Evolutionary conservation across 2,113 vertebrate genomes (phyloP), one percentile per base, ranked within the genome.

Genomic region (Ophthalmolycus amberensis): DNA sequence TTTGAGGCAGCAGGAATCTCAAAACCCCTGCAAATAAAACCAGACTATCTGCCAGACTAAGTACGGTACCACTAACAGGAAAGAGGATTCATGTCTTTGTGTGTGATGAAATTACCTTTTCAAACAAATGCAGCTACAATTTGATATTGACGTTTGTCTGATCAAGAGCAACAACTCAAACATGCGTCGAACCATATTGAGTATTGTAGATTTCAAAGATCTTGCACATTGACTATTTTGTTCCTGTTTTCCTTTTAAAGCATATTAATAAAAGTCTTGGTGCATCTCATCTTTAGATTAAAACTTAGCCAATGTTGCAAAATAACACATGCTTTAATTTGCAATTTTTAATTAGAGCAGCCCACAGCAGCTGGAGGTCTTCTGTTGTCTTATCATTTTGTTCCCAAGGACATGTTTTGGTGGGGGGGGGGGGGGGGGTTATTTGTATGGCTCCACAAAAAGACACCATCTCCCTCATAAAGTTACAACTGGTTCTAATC

Each of bases 391-490:
- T 60, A 29, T 71, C 2, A 4, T 29, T 73, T n/a, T 2, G 18
- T 63, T 18, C 29, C 8, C 8, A 27, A 18, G n/a, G 8, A 29
- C 0, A 12, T 37, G 11, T 27, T 18, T 9, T 29, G 6, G 25
- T 71, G 29, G 29, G 32, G 32, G 32, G 32, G 32, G 32, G 34
- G 6, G 5, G 34, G 34, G 34, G 34, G 34, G 34, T 34, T 34
- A 34, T 34, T 34, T 34, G 34, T 34, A 34, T 14, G 12, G 38
- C 46, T 48, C 44, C n/a, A 0, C 42, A 38, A 10, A 64, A 25
- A 27, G 34, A 32, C 48, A 22, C 20, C 62, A 76, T 66, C 71
- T 60, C 34, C 63, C 14, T 18, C 20, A 63, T 75, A 38, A 52
- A 18, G 32, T 71, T 68, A 60, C 72, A 46, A 18, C 34, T 62